Evolutionary conservation across 1,140 invertebrate species (phyloP).

Genomic region (Oscheius sp.): DNA sequence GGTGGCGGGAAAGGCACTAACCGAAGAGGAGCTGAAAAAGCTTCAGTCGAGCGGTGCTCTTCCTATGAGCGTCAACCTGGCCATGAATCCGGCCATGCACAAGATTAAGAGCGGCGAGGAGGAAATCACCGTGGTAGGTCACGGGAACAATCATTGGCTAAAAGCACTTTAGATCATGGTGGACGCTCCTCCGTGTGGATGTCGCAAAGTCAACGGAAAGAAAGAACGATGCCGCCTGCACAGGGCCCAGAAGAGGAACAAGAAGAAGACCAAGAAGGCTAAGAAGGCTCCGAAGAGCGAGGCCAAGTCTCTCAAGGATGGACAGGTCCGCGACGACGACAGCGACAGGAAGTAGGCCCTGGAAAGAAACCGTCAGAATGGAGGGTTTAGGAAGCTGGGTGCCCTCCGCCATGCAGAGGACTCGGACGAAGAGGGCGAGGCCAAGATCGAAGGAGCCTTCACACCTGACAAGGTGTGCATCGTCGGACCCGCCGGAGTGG

Average conservation of each 20-base stretch:
- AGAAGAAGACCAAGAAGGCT: conserved; percentile 3
- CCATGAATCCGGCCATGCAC: background rate
- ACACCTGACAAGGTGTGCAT: background rate
- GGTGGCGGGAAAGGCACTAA: background rate
- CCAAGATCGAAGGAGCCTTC: background rate
- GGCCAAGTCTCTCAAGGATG: too few relatives aligned
- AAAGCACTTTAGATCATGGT: background rate
- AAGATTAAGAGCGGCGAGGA: background rate
- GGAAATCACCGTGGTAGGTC: background rate
- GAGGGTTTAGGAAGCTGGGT: background rate
- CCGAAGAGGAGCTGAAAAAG: background rate
- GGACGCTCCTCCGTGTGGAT: background rate
- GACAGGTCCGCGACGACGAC: background rate
- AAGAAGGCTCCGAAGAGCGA: too few relatives aligned
- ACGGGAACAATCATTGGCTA: background rate
- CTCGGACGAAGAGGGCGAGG: background rate
- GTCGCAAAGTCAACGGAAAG: background rate
- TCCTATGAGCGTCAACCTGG: background rate
- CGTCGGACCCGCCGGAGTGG: background rate
- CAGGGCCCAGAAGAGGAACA: background rate
- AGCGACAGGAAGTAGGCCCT: background rate
- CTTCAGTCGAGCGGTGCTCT: background rate
- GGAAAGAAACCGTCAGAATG: too few relatives aligned
- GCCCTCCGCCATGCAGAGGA: background rate
- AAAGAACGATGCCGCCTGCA: background rate